These are phyloP conservation scores for Hucho hucho DNA, from an alignment of 2,113 vertebrate species.

Conservation along the genomic window DNA sequence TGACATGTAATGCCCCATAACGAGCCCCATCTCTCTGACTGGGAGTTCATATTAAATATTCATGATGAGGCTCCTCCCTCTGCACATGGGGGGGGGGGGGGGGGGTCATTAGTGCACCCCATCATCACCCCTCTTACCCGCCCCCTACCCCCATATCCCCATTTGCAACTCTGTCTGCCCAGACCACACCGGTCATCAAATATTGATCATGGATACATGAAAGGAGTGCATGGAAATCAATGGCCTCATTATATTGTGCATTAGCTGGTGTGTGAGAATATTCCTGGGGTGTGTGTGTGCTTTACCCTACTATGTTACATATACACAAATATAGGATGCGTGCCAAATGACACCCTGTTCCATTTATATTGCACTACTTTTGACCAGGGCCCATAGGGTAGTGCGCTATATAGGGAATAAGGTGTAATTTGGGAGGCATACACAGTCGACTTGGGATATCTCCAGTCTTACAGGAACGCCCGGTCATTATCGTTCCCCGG, in stretches of 20 bases:
- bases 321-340: background rate
- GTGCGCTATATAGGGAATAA: too few species aligned
- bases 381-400: too few species aligned
- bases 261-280: conserved; percentile 19
- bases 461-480: too few species aligned
- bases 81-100: conserved; percentile 45
- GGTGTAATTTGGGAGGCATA: too few species aligned
- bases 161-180: conserved; percentile 40
- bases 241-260: conserved; percentile 62
- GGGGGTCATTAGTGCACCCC: conserved; percentile 53
- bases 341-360: too few species aligned
- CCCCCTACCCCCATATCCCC: conserved; percentile 17
- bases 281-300: conserved; percentile 22
- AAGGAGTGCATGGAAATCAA: conserved; percentile 66
- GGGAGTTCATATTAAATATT: conserved; percentile 69
- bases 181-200: conserved; percentile 62
- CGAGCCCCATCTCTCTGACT: conserved; percentile 59
- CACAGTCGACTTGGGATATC: too few species aligned
- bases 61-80: conserved; percentile 55
- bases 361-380: too few species aligned
- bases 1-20: conserved; percentile 67
- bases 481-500: too few species aligned
- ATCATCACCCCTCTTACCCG: background rate
- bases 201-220: conserved; percentile 70
- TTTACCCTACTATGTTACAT: background rate